Evolutionary conservation across 2,113 vertebrate genomes (phyloP).

Genomic region (Tragelaphus strepsiceros): DNA sequence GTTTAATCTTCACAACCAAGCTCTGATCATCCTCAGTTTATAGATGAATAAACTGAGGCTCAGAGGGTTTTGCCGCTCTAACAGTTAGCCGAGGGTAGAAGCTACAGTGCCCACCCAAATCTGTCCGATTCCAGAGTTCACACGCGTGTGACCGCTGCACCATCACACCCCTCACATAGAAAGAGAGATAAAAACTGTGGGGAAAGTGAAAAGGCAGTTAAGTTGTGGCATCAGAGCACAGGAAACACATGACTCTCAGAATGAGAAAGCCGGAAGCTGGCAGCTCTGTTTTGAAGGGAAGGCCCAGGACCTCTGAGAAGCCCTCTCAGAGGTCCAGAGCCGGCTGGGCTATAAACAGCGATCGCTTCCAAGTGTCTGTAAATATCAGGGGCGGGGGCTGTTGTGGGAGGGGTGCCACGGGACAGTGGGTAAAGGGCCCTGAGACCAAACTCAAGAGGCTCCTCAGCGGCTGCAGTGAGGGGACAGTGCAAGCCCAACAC

Average conservation of each 20-base stretch:
- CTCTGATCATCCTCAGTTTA: not conserved
- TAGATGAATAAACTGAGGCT: not conserved
- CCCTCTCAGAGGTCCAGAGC: not conserved
- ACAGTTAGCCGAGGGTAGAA: not conserved
- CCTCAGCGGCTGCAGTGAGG: accelerated
- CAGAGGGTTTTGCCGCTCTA: not conserved
- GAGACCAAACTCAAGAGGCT: not conserved
- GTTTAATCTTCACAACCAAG: not conserved
- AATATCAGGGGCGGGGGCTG: not conserved
- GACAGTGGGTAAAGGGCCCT: not conserved
- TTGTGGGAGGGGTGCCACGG: not conserved
- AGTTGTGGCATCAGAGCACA: not conserved
- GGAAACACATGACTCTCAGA: constrained; percentile 18
- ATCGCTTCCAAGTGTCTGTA: not conserved
- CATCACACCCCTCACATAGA: not conserved
- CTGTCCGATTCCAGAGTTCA: not conserved
- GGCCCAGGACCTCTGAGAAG: not conserved
- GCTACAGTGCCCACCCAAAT: not conserved
- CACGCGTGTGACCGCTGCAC: not conserved
- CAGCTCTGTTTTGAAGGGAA: not conserved
- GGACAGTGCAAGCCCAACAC: not conserved
- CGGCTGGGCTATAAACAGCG: not conserved
- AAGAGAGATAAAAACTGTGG: not conserved
- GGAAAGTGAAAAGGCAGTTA: constrained; percentile 25
- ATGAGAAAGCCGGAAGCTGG: not conserved